Evolutionary conservation across 2,888 invertebrate species (phyloP), one percentile per base, ranked within the genome.

Genomic region (Xestia ashworthii): DNA sequence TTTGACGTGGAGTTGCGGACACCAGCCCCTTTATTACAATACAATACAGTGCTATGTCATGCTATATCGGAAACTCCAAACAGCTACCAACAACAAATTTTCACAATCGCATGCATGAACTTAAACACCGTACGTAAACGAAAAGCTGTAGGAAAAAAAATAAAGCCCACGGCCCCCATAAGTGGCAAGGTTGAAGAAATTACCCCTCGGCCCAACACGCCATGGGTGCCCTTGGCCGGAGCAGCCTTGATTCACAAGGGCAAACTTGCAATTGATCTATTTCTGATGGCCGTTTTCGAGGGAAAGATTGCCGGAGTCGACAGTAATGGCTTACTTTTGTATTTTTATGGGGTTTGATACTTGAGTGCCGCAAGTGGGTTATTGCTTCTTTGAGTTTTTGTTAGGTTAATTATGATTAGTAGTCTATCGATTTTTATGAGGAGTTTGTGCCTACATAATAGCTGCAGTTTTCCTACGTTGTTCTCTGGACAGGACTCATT

Each of bases 141-240:
- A 70, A 80, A 84, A 76, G 48, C 74, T 58, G n/a, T 64, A 68
- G 71, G 58, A 71, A 83, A 86, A 50, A 85, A 83, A 75, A 60
- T 67, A 66, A 87, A 44, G 16, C 65, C n/a, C 65, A 32, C 84
- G 66, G 73, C 84, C 81, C 76, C 82, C 79, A 83, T 80, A 85
- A 85, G 84, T 88, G 83, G 88, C 85, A 87, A 88, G 89, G 88
- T 84, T 86, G 79, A 81, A 76, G 76, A 81, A 88, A 90, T 90
- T 89, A 89, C 80, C 79, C 74, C 44, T 58, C 32, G 64, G 71
- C 44, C 78, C 41, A 48, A 78, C 93, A 92, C 92, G 92, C 92
- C 80, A 92, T 76, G 48, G 58, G 6, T 79, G 89, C 82, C 93
- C 92, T 92, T 92, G 90, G 84, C 83, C 86, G 71, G 50, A 71